Base-by-base conservation (phyloP, 2,113 vertebrate genomes). In the Dermatemys mawii region DNA sequence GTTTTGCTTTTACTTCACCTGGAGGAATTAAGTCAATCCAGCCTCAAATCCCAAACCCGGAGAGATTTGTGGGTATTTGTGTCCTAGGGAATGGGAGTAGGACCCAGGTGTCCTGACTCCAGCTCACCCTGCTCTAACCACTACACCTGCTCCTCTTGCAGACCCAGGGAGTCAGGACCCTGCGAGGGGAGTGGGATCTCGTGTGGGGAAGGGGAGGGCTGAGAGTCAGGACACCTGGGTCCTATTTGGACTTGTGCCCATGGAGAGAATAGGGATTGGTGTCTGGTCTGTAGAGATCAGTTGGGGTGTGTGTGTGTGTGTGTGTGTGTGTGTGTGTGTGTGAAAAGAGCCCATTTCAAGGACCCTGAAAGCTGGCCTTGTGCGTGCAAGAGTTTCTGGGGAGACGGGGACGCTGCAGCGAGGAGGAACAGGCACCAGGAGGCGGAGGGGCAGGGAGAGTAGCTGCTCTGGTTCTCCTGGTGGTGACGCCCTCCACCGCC, bases 331-430 rank as follows among this genome's bases (percentile, higher is more conserved):
- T n/a, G n/a, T n/a, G n/a, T n/a, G n/a, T n/a, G n/a, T n/a, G n/a
- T n/a, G n/a, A n/a, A 9, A 2, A 26, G 8, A 55, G 38, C 38
- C 29, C 24, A 5, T 29, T 19, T 55, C 5, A 0, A 19, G 29
- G 16, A 16, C 8, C 46, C 8, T 11, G 55, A 8, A 24, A 10
- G 49, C 53, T 26, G 1, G 48, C 24, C 17, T 44, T 32, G 4
- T 10, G n/a, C n/a, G n/a, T 38, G 63, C 63, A 1, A 38, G 63
- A 38, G 63, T 70, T 22, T 70, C 63, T 70, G 63, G 63, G 63
- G 35, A 38, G 63, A 3, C 11, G 46, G 35, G 17, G 8, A 35
- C 6, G 13, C 32, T 16, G 60, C 60, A 32, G 60, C 6, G 5
- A 49, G 17, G 49, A 27, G 78, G 50, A 12, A 19, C 22, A 8